Evolutionary conservation across 2,888 invertebrate species (phyloP).

Genomic region (Dicyrtomina minuta): DNA sequence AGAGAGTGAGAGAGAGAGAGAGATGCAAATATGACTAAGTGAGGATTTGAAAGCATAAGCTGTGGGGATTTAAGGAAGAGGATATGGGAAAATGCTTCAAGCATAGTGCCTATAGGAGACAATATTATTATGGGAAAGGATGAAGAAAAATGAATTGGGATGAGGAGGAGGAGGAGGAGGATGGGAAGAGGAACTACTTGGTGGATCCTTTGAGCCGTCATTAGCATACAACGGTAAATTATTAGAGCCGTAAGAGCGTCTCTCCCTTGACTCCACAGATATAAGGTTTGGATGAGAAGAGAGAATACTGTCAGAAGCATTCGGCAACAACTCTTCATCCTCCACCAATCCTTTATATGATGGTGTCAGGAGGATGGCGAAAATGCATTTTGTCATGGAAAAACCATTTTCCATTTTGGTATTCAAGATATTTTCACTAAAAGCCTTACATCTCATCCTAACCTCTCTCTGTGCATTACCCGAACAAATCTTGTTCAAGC

Average conservation of each 20-base stretch:
- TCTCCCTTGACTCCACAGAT: conserved; percentile 5
- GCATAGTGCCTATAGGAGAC: background rate
- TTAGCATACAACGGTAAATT: conserved; percentile 52
- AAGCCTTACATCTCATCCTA: conserved; percentile 30
- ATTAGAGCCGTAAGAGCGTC: conserved; percentile 34
- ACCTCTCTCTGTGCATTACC: conserved; percentile 11
- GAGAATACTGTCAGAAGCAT: conserved; percentile 33
- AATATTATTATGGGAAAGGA: background rate
- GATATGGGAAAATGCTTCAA: conserved; percentile 14
- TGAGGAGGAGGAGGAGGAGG: background rate
- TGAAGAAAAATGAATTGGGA: conserved; percentile 7
- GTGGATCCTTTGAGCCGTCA: conserved; percentile 48
- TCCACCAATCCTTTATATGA: conserved; percentile 7
- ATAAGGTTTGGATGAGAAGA: background rate
- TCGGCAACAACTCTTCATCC: conserved; percentile 30
- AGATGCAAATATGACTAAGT: background rate
- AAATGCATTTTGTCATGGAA: conserved; percentile 30
- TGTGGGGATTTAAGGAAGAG: conserved; percentile 30
- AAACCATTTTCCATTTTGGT: conserved; percentile 35
- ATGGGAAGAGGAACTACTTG: conserved; percentile 19
- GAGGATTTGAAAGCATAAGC: conserved; percentile 2
- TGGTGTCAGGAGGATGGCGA: conserved; percentile 28
- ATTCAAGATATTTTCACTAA: conserved; percentile 38
- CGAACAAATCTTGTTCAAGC: conserved; percentile 6
- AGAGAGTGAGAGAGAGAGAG: conserved; percentile 16